Percentiles rank a stretch among this genome's conserved stretches.
Evolutionary conservation across 2,113 vertebrate species (phyloP).

Genomic region (Micronycteris hirsuta): DNA sequence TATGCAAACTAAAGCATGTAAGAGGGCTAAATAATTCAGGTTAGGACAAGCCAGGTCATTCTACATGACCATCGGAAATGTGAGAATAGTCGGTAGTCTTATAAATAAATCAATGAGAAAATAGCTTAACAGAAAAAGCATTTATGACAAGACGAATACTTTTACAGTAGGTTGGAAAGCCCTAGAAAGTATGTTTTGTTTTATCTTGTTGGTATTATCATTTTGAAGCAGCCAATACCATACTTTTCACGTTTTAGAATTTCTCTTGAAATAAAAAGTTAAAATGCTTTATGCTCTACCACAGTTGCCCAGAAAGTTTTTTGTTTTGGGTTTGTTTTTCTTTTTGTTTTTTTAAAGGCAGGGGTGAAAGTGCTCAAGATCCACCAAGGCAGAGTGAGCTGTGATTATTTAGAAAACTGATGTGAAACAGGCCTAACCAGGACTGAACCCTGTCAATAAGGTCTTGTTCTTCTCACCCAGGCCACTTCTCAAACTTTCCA

Average conservation of each 20-base stretch:
- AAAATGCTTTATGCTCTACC: not conserved
- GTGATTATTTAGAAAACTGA: constrained; percentile 77
- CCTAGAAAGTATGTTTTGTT: rapidly evolving
- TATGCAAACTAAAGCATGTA: not conserved
- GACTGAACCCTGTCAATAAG: constrained; percentile 87
- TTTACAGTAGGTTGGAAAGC: not conserved
- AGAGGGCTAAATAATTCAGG: not conserved
- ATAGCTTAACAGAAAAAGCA: not conserved
- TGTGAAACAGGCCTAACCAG: constrained; percentile 79
- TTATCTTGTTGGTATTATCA: not conserved
- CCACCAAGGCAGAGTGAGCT: not conserved
- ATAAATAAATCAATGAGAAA: not conserved
- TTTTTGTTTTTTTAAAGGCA: not conserved
- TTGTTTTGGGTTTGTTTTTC: not conserved
- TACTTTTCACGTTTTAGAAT: not conserved
- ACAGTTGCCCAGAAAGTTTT: not conserved
- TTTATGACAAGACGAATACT: not conserved
- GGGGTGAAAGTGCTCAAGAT: constrained; percentile 42
- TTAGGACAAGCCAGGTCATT: not conserved
- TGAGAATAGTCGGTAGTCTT: not conserved
- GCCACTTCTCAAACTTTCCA: constrained; percentile 91
- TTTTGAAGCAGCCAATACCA: not conserved
- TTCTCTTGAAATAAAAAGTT: not conserved
- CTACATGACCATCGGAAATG: not conserved
- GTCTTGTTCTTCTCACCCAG: constrained; percentile 90